These are phyloP conservation scores for Babyrousa celebensis DNA, from an alignment of 2,797 vertebrate species.

Conservation along the genomic window DNA sequence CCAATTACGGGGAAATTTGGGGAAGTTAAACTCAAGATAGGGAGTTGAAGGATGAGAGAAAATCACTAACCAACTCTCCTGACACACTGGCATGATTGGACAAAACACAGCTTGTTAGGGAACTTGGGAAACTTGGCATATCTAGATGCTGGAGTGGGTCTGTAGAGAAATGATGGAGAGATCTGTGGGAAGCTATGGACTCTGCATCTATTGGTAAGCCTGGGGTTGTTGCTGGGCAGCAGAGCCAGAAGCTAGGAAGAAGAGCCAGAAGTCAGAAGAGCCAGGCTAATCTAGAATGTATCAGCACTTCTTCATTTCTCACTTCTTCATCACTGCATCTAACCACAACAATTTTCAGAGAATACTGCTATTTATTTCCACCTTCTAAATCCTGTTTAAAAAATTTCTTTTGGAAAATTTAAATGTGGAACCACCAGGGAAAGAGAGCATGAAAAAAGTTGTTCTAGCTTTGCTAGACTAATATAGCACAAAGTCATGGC, in stretches of 20 bases:
- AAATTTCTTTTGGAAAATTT: not conserved
- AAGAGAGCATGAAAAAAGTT: not conserved
- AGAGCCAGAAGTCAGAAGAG: not conserved
- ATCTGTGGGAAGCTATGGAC: not conserved
- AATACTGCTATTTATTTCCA: not conserved
- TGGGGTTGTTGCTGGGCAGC: not conserved
- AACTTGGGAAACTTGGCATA: not conserved
- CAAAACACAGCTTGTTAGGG: not conserved
- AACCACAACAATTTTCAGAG: not conserved
- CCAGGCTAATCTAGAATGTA: not conserved
- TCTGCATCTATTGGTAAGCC: not conserved
- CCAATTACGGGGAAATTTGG: not conserved
- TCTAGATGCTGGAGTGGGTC: not conserved
- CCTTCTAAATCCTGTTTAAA: not conserved
- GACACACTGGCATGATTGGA: not conserved
- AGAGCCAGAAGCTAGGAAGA: not conserved
- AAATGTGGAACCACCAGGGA: not conserved
- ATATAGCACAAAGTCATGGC: not conserved
- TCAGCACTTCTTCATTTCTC: not conserved
- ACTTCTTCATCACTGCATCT: not conserved
- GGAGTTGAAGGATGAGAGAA: conserved; percentile 13
- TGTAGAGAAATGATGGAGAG: not conserved
- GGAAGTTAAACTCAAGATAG: not conserved
- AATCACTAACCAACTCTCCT: not conserved
- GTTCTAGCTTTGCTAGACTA: not conserved